These are phyloP conservation scores for Drosophila nasuta DNA, from an alignment of 1,140 invertebrate genomes.

Conservation along the genomic window DNA sequence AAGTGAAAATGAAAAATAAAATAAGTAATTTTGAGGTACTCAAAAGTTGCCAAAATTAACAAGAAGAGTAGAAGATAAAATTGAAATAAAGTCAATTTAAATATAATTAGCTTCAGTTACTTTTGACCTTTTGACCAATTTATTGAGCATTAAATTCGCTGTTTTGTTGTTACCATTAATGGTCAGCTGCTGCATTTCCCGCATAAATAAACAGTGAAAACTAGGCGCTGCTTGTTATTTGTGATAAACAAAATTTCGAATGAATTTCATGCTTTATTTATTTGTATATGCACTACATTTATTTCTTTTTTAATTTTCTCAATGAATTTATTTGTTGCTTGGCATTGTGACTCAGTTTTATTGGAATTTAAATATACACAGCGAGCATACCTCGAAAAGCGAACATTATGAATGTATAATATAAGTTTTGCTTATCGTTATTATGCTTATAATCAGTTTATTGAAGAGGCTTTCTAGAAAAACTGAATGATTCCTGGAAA, in stretches of 20 bases:
- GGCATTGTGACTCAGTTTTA: conserved; percentile 34
- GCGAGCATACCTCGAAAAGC: neutral
- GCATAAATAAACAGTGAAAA: neutral
- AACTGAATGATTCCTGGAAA: conserved; percentile 10
- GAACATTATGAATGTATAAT: neutral
- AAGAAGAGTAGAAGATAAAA: no score
- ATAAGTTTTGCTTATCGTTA: conserved; percentile 14
- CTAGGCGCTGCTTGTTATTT: neutral
- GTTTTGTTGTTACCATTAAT: neutral
- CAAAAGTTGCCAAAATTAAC: no score
- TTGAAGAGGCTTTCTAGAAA: neutral
- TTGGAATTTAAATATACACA: conserved; percentile 37
- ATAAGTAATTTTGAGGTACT: no score
- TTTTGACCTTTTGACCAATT: no score
- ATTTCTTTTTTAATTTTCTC: conserved; percentile 31
- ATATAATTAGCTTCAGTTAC: no score
- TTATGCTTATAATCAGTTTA: neutral
- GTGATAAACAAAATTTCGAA: conserved; percentile 17
- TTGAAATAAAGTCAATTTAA: no score
- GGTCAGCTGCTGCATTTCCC: neutral
- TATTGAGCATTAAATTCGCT: no score
- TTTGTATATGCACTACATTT: conserved; percentile 2
- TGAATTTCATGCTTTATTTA: conserved; percentile 14
- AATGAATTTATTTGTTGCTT: conserved; percentile 39
- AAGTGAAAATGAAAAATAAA: no score